A percentile compares a stretch with the other conserved stretches of the same genome.
These are phyloP conservation scores for Oryzias woworae DNA, from an alignment of 2,113 vertebrate species.

Conservation along the genomic window DNA sequence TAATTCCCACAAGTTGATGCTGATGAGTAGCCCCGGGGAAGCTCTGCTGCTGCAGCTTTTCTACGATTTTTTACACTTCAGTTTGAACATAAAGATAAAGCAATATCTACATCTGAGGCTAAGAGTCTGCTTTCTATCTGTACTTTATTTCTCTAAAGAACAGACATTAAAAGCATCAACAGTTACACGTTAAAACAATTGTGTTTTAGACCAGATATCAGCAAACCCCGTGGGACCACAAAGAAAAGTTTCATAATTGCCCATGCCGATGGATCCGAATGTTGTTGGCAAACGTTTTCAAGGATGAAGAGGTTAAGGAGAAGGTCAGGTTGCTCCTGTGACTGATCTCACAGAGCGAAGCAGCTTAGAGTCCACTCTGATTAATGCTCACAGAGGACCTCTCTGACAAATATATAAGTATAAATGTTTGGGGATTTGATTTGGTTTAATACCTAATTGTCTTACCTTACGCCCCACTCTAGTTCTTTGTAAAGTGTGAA, in stretches of 20 bases:
- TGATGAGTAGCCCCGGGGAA: slow-evolving; percentile 28
- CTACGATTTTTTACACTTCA: slow-evolving; percentile 58
- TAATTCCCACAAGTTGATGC: slow-evolving; percentile 55
- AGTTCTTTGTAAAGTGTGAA: too few species aligned
- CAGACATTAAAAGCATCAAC: not conserved
- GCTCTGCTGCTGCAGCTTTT: slow-evolving; percentile 27
- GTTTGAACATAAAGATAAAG: slow-evolving; percentile 61
- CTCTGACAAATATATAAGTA: not conserved
- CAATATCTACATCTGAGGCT: slow-evolving; percentile 47
- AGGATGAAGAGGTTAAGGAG: slow-evolving; percentile 49
- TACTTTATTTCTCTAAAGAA: slow-evolving; percentile 36
- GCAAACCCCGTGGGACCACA: slow-evolving; percentile 32
- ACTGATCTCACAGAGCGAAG: slow-evolving; percentile 3
- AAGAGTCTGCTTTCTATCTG: slow-evolving; percentile 44
- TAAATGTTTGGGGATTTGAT: too few species aligned
- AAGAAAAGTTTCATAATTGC: slow-evolving; percentile 16
- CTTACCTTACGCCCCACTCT: too few species aligned
- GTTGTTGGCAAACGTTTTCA: slow-evolving; percentile 34
- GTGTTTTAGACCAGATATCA: slow-evolving; percentile 29
- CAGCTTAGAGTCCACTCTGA: slow-evolving; percentile 27
- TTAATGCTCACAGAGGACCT: slow-evolving; percentile 21
- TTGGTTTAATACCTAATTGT: too few species aligned
- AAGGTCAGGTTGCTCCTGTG: slow-evolving; percentile 45
- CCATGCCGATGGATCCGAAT: slow-evolving; percentile 34
- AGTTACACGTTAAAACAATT: slow-evolving; percentile 9